A percentile compares a stretch with the other conserved stretches of the same genome.
Evolutionary conservation across 2,888 invertebrate species (phyloP).

Genomic region (Synanthedon vespiformis): DNA sequence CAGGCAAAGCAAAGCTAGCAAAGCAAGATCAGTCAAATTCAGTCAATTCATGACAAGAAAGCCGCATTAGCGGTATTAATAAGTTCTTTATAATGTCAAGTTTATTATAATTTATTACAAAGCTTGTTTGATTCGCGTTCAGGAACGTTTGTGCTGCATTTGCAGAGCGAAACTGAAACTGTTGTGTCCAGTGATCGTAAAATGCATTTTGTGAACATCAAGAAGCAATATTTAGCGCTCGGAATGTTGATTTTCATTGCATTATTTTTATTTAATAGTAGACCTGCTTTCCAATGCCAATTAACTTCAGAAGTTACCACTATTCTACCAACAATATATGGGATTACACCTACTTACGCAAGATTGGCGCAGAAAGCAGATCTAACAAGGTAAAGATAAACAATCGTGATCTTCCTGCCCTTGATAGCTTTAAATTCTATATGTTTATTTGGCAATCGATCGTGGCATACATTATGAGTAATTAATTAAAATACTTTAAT

Average conservation of each 20-base stretch:
- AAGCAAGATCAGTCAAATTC: no score
- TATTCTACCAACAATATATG: constrained; percentile 81
- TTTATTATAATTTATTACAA: neutral
- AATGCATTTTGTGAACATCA: constrained; percentile 59
- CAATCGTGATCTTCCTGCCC: constrained; percentile 42
- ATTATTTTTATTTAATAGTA: constrained; percentile 56
- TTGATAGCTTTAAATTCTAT: constrained; percentile 22
- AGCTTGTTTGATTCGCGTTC: neutral
- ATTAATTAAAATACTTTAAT: neutral
- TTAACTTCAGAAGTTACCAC: constrained; percentile 39
- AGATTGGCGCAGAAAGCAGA: constrained; percentile 94
- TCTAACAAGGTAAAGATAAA: constrained; percentile 74
- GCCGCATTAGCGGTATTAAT: neutral
- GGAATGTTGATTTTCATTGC: constrained; percentile 58
- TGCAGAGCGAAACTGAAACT: constrained; percentile 1
- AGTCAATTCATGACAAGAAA: neutral
- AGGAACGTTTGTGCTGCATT: neutral
- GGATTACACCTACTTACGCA: constrained; percentile 92
- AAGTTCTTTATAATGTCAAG: neutral
- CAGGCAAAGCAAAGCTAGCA: no score
- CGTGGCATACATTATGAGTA: neutral
- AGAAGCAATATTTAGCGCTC: constrained; percentile 59
- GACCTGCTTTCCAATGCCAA: constrained; percentile 57
- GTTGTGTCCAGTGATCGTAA: constrained; percentile 20
- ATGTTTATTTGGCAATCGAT: constrained; percentile 14